A percentile compares a stretch with the other conserved stretches of the same genome.
Evolutionary conservation across 2,888 invertebrate species (phyloP).

Genomic region (Brenthis ino): DNA sequence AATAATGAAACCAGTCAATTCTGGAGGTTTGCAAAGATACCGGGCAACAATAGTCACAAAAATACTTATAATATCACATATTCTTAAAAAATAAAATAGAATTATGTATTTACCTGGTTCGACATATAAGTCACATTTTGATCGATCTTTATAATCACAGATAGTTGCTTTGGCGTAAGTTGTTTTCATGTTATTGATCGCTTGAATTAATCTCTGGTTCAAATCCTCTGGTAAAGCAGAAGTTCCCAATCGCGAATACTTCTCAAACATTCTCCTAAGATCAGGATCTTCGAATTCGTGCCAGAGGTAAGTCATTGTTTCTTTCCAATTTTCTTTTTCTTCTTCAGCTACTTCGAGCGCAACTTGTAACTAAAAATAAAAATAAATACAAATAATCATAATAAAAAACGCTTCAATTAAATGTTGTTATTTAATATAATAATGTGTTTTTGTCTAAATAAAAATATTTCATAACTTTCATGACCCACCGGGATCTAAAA

Average conservation of each 20-base stretch:
- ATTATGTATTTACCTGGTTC: conserved; percentile 85
- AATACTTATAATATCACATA: no score
- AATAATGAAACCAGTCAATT: no score
- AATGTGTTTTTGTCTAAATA: background rate
- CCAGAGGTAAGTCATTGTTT: conserved; percentile 88
- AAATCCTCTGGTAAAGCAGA: conserved; percentile 88
- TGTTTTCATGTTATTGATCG: conserved; percentile 87
- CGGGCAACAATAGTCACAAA: no score
- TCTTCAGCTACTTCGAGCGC: conserved; percentile 74
- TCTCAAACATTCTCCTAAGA: conserved; percentile 88
- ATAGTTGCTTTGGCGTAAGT: conserved; percentile 90
- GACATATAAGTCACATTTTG: conserved; percentile 86
- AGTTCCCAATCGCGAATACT: conserved; percentile 86
- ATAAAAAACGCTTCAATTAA: no score
- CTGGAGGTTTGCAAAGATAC: no score
- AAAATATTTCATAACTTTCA: background rate
- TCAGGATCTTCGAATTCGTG: conserved; percentile 85
- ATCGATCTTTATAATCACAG: conserved; percentile 85
- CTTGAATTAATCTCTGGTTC: conserved; percentile 83
- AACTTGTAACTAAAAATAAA: conserved; percentile 58
- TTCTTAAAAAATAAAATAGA: background rate
- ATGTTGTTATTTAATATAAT: no score
- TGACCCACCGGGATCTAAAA: no score
- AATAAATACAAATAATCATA: background rate
- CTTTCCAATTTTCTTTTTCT: conserved; percentile 85